Conservation (phyloP, 2,888 invertebrate genomes). For the Dolichopus griseipennis region DNA sequence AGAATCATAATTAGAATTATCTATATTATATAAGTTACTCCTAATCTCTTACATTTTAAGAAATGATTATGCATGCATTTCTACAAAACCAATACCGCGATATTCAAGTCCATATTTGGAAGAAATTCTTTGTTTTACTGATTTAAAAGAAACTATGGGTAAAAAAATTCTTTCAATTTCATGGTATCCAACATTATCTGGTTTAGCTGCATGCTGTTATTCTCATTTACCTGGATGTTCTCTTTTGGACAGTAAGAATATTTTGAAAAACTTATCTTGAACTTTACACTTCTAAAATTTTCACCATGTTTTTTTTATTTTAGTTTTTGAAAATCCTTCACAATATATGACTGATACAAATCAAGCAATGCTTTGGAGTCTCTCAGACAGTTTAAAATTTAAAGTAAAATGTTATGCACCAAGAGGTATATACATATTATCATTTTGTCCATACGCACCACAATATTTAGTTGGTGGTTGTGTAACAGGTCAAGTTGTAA, state of each 20-base stretch:
- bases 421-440: conserved; percentile 55
- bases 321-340: neutral
- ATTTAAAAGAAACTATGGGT: conserved; percentile 53
- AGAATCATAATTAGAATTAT: too few species aligned
- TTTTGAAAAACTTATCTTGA: neutral
- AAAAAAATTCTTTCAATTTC: conserved; percentile 56
- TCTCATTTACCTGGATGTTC: neutral
- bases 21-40: too few species aligned
- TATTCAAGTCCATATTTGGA: conserved; percentile 35
- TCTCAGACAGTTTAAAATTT: conserved; percentile 58
- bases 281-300: neutral
- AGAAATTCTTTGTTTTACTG: conserved; percentile 54
- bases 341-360: conserved; percentile 44
- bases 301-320: neutral
- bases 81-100: conserved; percentile 28
- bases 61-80: conserved; percentile 38
- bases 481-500: conserved; percentile 58
- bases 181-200: conserved; percentile 66
- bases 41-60: conserved; percentile 26
- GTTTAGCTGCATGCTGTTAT: conserved; percentile 48
- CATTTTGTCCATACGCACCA: conserved; percentile 61
- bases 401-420: conserved; percentile 60
- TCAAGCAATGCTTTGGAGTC: conserved; percentile 66
- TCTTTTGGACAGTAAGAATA: neutral
- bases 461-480: conserved; percentile 64